A percentile compares a stretch with the other conserved stretches of the same genome.
Evolutionary conservation across 2,797 vertebrate species (phyloP).

Genomic region (Megaceryle alcyon): DNA sequence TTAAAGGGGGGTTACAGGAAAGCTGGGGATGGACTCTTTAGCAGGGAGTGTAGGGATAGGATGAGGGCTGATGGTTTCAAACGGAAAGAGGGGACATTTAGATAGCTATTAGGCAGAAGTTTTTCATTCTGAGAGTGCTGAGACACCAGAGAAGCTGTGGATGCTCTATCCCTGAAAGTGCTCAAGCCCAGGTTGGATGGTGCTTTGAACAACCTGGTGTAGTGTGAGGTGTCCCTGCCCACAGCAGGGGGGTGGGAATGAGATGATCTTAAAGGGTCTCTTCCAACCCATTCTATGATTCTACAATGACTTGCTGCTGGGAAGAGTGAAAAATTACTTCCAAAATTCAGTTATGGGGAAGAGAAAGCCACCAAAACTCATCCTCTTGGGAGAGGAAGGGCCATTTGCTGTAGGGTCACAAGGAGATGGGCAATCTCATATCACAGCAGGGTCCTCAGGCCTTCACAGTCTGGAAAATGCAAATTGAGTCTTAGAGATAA

Average conservation of each 20-base stretch:
- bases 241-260: neutral
- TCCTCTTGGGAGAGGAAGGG: neutral
- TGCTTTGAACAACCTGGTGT: neutral
- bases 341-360: neutral
- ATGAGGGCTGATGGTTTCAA: neutral
- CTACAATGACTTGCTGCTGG: neutral
- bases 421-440: neutral
- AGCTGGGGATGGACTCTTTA: neutral
- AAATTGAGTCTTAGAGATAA: neutral
- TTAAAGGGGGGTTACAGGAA: neutral
- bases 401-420: accelerated
- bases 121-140: neutral
- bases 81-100: neutral
- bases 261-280: neutral
- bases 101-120: neutral
- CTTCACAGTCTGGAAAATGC: neutral
- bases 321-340: neutral
- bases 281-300: neutral
- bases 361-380: neutral
- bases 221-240: neutral
- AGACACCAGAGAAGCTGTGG: neutral
- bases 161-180: neutral
- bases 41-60: neutral
- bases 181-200: neutral
- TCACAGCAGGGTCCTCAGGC: neutral